A percentile compares a stretch with the other conserved stretches of the same genome.
These are phyloP conservation scores for Coptodon bakossiorum DNA, from an alignment of 2,113 vertebrate genomes.

Conservation along the genomic window DNA sequence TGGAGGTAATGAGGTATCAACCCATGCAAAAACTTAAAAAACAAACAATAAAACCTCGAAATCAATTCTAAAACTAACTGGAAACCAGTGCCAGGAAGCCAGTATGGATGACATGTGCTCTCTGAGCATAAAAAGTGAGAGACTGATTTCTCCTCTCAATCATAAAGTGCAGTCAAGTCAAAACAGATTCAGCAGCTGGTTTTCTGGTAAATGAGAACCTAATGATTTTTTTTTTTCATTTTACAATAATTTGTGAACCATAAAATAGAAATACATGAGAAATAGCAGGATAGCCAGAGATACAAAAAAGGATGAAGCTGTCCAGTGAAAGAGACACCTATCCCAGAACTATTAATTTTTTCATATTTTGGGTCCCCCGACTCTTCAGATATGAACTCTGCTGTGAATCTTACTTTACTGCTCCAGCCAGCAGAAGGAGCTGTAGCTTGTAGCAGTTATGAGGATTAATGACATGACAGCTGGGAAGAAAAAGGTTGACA, in stretches of 20 bases:
- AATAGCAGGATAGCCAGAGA: background rate
- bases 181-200: background rate
- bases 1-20: background rate
- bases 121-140: background rate
- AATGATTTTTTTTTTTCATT: background rate
- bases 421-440: background rate
- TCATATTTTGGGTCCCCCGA: background rate
- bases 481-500: background rate
- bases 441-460: background rate
- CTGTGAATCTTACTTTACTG: background rate
- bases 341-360: background rate
- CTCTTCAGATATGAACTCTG: background rate
- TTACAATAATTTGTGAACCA: background rate
- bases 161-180: background rate
- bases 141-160: background rate
- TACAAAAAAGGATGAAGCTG: background rate
- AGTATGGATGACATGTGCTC: background rate
- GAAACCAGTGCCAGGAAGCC: background rate
- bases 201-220: background rate
- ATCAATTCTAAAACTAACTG: background rate
- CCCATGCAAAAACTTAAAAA: background rate
- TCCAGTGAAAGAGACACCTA: background rate
- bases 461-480: background rate
- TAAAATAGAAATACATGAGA: background rate
- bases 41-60: background rate